Percentiles rank a stretch among this genome's conserved stretches.
These are phyloP conservation scores for Tenthredo notha DNA, from an alignment of 2,888 invertebrate species.

Conservation along the genomic window DNA sequence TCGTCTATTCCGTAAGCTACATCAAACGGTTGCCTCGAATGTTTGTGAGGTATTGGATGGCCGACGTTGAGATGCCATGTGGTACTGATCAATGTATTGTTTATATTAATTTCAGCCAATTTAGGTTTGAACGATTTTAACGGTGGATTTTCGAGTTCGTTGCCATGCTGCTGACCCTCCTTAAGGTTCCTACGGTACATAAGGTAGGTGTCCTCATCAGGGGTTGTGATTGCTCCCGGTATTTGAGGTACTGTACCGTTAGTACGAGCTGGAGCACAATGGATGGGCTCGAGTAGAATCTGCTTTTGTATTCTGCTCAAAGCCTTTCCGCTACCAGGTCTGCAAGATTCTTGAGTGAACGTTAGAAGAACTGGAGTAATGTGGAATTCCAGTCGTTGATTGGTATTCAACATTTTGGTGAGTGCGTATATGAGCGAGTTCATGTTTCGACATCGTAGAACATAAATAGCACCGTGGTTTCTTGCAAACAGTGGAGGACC, in stretches of 20 bases:
- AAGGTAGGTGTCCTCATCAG: constrained; percentile 65
- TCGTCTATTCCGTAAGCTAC: not conserved
- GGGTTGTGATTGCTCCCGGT: constrained; percentile 62
- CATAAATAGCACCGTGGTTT: constrained; percentile 71
- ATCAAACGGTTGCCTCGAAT: constrained; percentile 58
- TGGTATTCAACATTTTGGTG: constrained; percentile 73
- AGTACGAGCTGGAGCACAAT: constrained; percentile 62
- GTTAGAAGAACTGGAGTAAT: constrained; percentile 67
- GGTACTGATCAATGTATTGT: constrained; percentile 65
- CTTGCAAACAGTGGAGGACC: constrained; percentile 72
- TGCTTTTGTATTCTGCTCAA: constrained; percentile 56
- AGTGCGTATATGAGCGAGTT: constrained; percentile 69
- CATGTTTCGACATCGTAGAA: constrained; percentile 70
- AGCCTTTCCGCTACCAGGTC: constrained; percentile 51
- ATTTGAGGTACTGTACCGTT: constrained; percentile 55
- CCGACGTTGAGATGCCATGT: constrained; percentile 69
- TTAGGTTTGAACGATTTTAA: constrained; percentile 56
- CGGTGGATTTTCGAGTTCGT: constrained; percentile 62
- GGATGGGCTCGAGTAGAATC: constrained; percentile 63
- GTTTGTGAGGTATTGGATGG: constrained; percentile 59
- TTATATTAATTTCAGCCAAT: constrained; percentile 59
- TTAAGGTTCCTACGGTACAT: constrained; percentile 63
- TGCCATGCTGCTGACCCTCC: constrained; percentile 60
- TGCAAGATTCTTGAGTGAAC: constrained; percentile 61
- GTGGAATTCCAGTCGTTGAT: constrained; percentile 67